Evolutionary conservation across 2,113 vertebrate genomes (phyloP).

Genomic region (Pristiophorus japonicus): DNA sequence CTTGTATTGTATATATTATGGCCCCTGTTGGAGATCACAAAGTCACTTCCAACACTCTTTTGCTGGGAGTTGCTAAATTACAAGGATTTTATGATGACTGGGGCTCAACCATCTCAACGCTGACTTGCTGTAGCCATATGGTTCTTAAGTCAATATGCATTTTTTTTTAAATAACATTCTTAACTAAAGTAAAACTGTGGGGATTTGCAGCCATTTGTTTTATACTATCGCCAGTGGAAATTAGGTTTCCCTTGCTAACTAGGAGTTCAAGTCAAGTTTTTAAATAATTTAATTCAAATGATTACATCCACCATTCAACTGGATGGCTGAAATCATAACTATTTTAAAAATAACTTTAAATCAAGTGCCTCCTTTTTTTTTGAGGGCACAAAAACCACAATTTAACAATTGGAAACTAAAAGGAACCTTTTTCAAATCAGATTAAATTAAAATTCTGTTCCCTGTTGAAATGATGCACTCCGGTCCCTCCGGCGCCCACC

Average conservation of each 20-base stretch:
- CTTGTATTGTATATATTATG: background rate
- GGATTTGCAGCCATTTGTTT: background rate
- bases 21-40: background rate
- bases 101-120: background rate
- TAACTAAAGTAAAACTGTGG: background rate
- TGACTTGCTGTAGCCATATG: background rate
- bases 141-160: background rate
- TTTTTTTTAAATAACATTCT: background rate
- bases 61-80: background rate
- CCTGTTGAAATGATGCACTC: no score
- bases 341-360: no score
- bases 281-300: background rate
- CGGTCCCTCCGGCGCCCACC: no score
- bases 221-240: background rate
- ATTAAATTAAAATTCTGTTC: no score
- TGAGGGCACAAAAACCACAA: no score
- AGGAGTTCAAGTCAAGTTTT: background rate
- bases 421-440: no score
- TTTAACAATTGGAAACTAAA: no score
- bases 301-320: background rate
- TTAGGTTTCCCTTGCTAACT: background rate
- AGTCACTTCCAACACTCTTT: background rate
- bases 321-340: no score
- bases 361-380: no score
- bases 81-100: no score